These are phyloP conservation scores for Pterostichus niger DNA, from an alignment of 2,888 invertebrate genomes.

Conservation along the genomic window DNA sequence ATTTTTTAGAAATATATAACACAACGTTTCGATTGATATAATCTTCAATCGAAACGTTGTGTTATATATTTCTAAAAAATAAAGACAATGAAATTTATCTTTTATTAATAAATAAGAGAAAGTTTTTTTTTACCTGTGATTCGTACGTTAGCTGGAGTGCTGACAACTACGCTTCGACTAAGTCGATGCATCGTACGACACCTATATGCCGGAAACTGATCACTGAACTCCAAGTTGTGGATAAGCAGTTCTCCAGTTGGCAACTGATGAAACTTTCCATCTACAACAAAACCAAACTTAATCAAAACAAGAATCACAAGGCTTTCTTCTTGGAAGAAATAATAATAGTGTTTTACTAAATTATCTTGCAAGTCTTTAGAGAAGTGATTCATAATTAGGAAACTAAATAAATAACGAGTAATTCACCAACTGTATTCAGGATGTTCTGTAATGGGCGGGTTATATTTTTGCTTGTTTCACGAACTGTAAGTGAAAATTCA, in stretches of 20 bases:
- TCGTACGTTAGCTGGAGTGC: conserved; percentile 84
- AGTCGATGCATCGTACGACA: conserved; percentile 87
- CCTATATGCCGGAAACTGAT: conserved; percentile 85
- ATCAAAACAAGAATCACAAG: neutral
- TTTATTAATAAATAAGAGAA: too few species aligned
- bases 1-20: too few species aligned
- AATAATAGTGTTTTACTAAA: neutral
- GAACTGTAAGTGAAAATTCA: conserved; percentile 33
- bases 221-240: conserved; percentile 86
- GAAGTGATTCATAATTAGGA: conserved; percentile 4
- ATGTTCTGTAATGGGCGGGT: neutral
- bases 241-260: conserved; percentile 87
- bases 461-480: conserved; percentile 28
- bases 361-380: neutral
- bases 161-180: conserved; percentile 85
- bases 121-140: conserved; percentile 82
- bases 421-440: neutral
- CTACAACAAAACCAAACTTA: conserved; percentile 75
- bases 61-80: too few species aligned
- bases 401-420: neutral
- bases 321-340: neutral
- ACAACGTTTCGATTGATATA: too few species aligned
- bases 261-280: conserved; percentile 87
- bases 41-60: too few species aligned
- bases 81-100: too few species aligned